These are phyloP conservation scores for Acanthurus tractus DNA, from an alignment of 2,797 vertebrate genomes.

Conservation along the genomic window DNA sequence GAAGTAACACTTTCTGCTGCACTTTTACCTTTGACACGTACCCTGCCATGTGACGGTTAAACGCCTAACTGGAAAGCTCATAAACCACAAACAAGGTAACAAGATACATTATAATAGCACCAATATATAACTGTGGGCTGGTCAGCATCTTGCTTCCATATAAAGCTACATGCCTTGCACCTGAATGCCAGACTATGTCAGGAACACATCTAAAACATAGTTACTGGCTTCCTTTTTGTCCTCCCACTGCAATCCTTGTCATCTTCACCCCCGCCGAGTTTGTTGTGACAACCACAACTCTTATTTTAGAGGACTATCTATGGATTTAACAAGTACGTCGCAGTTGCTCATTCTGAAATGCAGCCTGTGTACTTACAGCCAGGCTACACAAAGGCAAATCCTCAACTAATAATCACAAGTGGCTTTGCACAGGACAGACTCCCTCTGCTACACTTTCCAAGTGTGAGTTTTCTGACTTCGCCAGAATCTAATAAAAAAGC, in stretches of 20 bases:
- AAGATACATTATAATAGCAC: slow-evolving; percentile 25
- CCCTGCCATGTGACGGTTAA: slow-evolving; percentile 32
- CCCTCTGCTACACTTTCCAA: slow-evolving; percentile 39
- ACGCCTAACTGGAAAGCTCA: slow-evolving; percentile 33
- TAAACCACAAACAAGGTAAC: slow-evolving; percentile 59
- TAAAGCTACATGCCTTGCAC: slow-evolving; percentile 34
- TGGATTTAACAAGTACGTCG: slow-evolving; percentile 52
- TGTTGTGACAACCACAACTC: slow-evolving; percentile 52
- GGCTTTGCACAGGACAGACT: slow-evolving; percentile 38
- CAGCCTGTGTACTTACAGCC: slow-evolving; percentile 33
- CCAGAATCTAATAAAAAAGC: slow-evolving; percentile 67
- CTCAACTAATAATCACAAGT: slow-evolving; percentile 63
- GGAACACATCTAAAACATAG: slow-evolving; percentile 35
- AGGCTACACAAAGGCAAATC: slow-evolving; percentile 49
- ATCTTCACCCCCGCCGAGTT: slow-evolving; percentile 15
- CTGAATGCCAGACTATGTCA: slow-evolving; percentile 30
- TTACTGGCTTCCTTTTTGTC: slow-evolving; percentile 27
- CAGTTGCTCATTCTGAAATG: slow-evolving; percentile 39
- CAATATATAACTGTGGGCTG: slow-evolving; percentile 16
- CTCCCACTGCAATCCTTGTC: slow-evolving; percentile 16
- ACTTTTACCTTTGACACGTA: slow-evolving; percentile 44
- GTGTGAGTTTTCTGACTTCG: slow-evolving; percentile 33
- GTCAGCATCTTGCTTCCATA: slow-evolving; percentile 24
- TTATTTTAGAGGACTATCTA: slow-evolving; percentile 65
- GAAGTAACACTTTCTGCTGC: slow-evolving; percentile 6